A percentile compares a stretch with the other conserved stretches of the same genome.
These are phyloP conservation scores for Drosophila engyochracea DNA, from an alignment of 2,888 invertebrate species.

Conservation along the genomic window DNA sequence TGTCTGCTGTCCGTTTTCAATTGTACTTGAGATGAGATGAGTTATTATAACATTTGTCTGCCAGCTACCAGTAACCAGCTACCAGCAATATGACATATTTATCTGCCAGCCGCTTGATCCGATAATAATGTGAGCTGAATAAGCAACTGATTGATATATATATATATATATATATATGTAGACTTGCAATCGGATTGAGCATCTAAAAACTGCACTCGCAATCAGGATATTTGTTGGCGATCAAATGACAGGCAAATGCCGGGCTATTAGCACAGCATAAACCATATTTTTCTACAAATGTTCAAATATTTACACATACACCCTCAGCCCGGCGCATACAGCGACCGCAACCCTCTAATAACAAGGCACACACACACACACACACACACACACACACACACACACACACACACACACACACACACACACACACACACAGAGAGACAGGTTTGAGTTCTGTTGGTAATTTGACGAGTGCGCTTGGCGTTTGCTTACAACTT, in stretches of 20 bases:
- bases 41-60: background rate
- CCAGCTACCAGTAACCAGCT: background rate
- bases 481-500: conserved; percentile 66
- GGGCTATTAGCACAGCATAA: conserved; percentile 79
- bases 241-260: conserved; percentile 66
- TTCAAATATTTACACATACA: conserved; percentile 80
- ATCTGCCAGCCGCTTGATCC: conserved; percentile 27
- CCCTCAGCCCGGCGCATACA: background rate
- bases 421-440: too few species aligned
- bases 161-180: background rate
- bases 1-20: background rate
- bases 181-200: conserved; percentile 10
- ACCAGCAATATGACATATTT: conserved; percentile 10
- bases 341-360: conserved; percentile 56
- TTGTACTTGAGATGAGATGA: background rate
- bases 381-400: background rate
- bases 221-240: conserved; percentile 63
- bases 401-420: too few species aligned
- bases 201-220: conserved; percentile 13
- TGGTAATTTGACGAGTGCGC: conserved; percentile 74
- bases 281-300: conserved; percentile 85
- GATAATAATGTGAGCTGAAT: conserved; percentile 33
- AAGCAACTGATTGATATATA: conserved; percentile 38
- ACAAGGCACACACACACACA: conserved; percentile 9
- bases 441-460: conserved; percentile 20